A percentile compares a stretch with the other conserved stretches of the same genome.
Evolutionary conservation across 2,113 vertebrate species (phyloP).

Genomic region (Silurus meridionalis): DNA sequence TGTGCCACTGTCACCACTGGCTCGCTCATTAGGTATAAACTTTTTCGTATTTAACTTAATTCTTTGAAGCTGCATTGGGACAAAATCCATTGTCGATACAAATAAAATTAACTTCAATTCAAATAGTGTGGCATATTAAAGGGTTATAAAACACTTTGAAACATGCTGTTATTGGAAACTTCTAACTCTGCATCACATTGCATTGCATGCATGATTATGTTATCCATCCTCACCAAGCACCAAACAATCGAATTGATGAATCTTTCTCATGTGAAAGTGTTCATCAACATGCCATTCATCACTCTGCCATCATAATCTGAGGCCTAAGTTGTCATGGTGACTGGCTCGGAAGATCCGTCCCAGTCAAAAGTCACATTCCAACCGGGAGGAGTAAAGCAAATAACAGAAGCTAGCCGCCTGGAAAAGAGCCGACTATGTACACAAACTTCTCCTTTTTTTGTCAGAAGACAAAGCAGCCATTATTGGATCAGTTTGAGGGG

Average conservation of each 20-base stretch:
- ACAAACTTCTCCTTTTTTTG: conserved; percentile 65
- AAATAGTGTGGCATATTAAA: neutral
- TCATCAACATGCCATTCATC: conserved; percentile 60
- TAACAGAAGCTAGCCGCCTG: conserved; percentile 73
- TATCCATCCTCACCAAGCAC: neutral
- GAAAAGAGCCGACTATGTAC: conserved; percentile 71
- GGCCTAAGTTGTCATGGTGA: conserved; percentile 62
- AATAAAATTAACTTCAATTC: too few relatives aligned
- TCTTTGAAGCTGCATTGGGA: too few relatives aligned
- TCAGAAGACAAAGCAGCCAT: conserved; percentile 60
- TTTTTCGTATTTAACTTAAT: too few relatives aligned
- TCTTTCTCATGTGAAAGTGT: conserved; percentile 30
- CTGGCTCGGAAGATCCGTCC: conserved; percentile 57
- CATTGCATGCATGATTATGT: neutral
- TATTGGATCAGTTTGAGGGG: conserved; percentile 46
- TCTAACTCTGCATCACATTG: neutral
- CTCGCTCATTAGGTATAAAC: too few relatives aligned
- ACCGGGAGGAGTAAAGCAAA: conserved; percentile 65
- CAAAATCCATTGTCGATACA: too few relatives aligned
- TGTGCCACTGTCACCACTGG: too few relatives aligned
- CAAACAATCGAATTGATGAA: neutral
- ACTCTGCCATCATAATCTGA: conserved; percentile 48
- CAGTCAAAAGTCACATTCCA: conserved; percentile 70
- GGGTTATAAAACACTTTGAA: neutral
- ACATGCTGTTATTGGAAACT: neutral